Conservation (phyloP, 1,140 invertebrate genomes). For the Popillia japonica region DNA sequence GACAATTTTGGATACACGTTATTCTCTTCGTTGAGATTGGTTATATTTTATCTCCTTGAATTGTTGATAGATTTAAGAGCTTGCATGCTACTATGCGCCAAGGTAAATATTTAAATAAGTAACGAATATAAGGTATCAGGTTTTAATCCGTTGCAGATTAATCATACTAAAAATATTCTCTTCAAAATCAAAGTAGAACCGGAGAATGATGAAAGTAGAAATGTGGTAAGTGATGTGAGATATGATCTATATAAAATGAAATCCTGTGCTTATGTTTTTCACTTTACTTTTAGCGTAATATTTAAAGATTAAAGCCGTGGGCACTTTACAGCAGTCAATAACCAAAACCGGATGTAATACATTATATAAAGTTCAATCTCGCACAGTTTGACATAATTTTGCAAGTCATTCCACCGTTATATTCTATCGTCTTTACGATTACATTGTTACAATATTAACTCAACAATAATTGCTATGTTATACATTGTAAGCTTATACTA, state of each 20-base stretch:
- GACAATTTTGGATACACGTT: neutral
- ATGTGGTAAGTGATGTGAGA: neutral
- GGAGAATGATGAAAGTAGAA: constrained; percentile 18
- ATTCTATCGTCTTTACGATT: too few relatives aligned
- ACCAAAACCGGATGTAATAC: neutral
- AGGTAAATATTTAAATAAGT: neutral
- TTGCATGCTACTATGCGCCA: constrained; percentile 4
- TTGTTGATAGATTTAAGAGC: constrained; percentile 1
- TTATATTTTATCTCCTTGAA: neutral
- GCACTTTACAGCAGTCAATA: neutral
- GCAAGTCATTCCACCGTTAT: too few relatives aligned
- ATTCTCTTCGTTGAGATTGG: neutral
- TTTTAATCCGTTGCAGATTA: neutral
- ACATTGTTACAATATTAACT: neutral
- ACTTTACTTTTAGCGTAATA: neutral
- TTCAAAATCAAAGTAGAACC: constrained; percentile 34
- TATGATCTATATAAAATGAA: neutral
- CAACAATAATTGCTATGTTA: neutral
- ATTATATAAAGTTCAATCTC: too few relatives aligned
- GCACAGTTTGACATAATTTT: too few relatives aligned
- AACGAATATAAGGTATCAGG: neutral
- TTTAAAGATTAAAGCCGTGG: neutral
- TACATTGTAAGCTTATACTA: neutral
- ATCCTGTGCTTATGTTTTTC: neutral
- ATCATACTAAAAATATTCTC: constrained; percentile 22